Conservation (phyloP, 2,888 invertebrate genomes). For the Gortyna flavago region DNA sequence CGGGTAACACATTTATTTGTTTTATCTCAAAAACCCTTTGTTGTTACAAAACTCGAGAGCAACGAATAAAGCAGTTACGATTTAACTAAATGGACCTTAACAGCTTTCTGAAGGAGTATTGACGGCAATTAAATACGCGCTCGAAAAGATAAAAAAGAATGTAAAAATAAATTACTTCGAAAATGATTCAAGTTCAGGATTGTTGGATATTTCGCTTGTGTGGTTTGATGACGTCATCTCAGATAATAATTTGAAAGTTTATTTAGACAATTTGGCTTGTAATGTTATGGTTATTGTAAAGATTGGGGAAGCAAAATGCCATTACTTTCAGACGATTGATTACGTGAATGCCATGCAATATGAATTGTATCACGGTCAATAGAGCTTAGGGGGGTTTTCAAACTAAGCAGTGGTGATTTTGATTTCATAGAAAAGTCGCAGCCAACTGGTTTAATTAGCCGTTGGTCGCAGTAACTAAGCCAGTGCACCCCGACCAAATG, state of each 20-base stretch:
- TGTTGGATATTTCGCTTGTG: constrained; percentile 53
- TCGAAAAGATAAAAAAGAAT: constrained; percentile 66
- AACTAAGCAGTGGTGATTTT: neutral
- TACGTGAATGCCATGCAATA: constrained; percentile 11
- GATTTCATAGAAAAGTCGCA: no score
- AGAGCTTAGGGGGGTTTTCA: neutral
- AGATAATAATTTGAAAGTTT: constrained; percentile 40
- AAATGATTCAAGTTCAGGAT: constrained; percentile 52
- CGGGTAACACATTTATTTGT: constrained; percentile 81
- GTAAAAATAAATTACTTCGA: constrained; percentile 62
- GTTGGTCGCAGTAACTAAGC: no score
- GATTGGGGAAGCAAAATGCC: constrained; percentile 1
- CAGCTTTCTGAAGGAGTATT: constrained; percentile 73
- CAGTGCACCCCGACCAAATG: no score
- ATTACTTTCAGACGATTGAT: constrained; percentile 38
- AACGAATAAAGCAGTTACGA: constrained; percentile 81
- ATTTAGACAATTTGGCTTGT: constrained; percentile 28
- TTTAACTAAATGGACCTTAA: constrained; percentile 82
- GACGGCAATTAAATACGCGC: constrained; percentile 76
- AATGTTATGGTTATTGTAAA: constrained; percentile 30
- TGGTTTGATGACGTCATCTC: constrained; percentile 38
- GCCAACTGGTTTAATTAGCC: no score
- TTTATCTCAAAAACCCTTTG: constrained; percentile 83
- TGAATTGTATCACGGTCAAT: constrained; percentile 3
- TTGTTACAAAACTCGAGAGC: constrained; percentile 77